Base-by-base conservation (phyloP, 2,888 invertebrate genomes). In the Drosophila robusta region DNA sequence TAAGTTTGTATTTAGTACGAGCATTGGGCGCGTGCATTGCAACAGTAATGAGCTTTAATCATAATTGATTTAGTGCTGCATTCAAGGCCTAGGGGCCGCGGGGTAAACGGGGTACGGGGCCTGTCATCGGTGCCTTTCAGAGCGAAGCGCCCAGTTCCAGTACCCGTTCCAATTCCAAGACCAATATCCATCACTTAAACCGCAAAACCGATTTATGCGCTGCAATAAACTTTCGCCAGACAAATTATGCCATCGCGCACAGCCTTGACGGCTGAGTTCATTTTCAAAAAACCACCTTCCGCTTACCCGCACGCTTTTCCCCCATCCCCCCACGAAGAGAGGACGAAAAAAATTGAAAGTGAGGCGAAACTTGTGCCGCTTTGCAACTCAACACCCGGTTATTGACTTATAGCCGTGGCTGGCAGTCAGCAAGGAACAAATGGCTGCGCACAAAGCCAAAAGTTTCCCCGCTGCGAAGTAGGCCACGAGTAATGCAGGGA, bases 1-100 rank as follows among this genome's bases (percentile, higher is more conserved):
- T 70, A 82, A 68, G 72, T 81, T 77, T 72, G 73, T 70, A 57
- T 74, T 49, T 75, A 49, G 65, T 66, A 61, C 47, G 46, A 50
- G 68, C 29, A 71, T 60, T 66, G 65, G 44, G 45, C 41, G 70
- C 72, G 75, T 78, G 75, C 58, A 69, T 56, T 77, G 78, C 70
- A 79, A 75, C 58, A 72, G 70, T 80, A 83, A 88, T 87, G 78
- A 87, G 87, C 87, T 84, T 87, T 87, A 85, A 85, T 84, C 81
- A 87, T 84, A 85, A 87, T 87, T 87, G 84, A 85, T 85, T 85
- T 87, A 87, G 68, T 45, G 12, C 42, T 55, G 66, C 54, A 42
- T 57, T 38, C 26, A 44, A 24, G 41, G 14, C 16, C 8, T 26
- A 1, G 7, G 9, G 9, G 22, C 2, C 3, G 4, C 22, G 0